Conservation (phyloP, 2,797 vertebrate species). For the Myiotriccus ornatus region DNA sequence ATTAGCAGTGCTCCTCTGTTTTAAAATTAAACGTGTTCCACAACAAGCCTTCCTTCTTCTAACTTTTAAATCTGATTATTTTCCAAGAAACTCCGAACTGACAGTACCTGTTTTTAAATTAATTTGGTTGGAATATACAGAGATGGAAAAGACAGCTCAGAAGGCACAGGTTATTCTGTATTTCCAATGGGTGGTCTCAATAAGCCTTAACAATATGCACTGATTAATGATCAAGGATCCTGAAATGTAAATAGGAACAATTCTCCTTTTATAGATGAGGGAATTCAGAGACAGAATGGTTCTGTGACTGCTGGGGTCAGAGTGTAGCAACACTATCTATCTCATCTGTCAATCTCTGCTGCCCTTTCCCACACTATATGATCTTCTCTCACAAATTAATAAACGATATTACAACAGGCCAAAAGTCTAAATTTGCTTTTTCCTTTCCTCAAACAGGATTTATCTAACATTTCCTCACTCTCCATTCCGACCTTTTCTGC, state of each 20-base stretch:
- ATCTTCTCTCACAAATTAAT: conserved; percentile 38
- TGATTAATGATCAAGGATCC: neutral
- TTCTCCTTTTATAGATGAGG: conserved; percentile 6
- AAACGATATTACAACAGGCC: conserved; percentile 3
- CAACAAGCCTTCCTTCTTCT: neutral
- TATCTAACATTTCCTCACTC: conserved; percentile 5
- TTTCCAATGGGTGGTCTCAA: neutral
- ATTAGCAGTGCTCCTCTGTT: neutral
- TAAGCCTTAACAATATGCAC: neutral
- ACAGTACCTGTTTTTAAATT: neutral
- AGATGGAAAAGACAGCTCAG: neutral
- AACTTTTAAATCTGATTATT: neutral
- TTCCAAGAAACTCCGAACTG: neutral
- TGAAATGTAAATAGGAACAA: neutral
- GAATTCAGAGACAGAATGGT: neutral
- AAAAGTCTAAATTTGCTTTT: neutral
- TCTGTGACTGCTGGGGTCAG: neutral
- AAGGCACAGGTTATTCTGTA: neutral
- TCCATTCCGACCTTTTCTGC: neutral
- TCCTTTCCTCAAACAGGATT: neutral
- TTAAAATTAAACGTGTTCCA: neutral
- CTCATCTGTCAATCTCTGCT: neutral
- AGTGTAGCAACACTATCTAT: neutral
- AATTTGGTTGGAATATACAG: neutral
- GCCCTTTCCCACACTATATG: conserved; percentile 11